Evolutionary conservation across 2,888 invertebrate species (phyloP), one percentile per base, ranked within the genome.

Genomic region (Antitype chi): DNA sequence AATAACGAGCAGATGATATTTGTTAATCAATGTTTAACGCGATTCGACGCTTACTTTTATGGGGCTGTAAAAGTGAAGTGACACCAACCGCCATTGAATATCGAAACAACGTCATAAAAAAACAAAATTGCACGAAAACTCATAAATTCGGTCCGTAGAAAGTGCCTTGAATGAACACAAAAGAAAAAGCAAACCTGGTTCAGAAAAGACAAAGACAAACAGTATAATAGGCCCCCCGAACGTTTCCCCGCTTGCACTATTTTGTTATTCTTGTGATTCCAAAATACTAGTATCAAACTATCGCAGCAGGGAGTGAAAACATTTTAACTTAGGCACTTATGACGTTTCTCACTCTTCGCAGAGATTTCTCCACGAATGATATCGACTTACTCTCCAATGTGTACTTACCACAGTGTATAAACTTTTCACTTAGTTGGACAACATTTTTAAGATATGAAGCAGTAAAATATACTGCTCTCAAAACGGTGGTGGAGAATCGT

Each of bases 251-350:
- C 32, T 66, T 49, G n/a, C 49, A 72, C 59, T 69, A 70, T 68
- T 68, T 74, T 74, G 68, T 84, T 71, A 57, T 80, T 80, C 57
- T 55, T 81, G 76, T 62, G 70, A 67, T 47, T 71, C 23, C 47
- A 53, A 57, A 59, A 43, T 47, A 32, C 32, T 68, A 53, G 28
- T 49, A 20, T 38, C 6, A 49, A 72, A 55, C 49, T 64, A 43
- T 47, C 23, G 43, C 59, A 52, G 8, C 7, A 8, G 32, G n/a
- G 49, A 74, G n/a, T 32, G 62, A 38, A 85, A 73, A 76, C 70
- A 69, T 84, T 80, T 80, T 70, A 73, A 73, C 70, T 75, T 75
- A 38, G 59, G 7, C 64, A 68, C 63, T 80, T 59, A 64, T 67
- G 25, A 55, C 70, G 52, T 52, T 57, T 73, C 28, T 59, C 32